These are phyloP conservation scores for Rafetus swinhoei DNA, from an alignment of 2,113 vertebrate species.

Conservation along the genomic window DNA sequence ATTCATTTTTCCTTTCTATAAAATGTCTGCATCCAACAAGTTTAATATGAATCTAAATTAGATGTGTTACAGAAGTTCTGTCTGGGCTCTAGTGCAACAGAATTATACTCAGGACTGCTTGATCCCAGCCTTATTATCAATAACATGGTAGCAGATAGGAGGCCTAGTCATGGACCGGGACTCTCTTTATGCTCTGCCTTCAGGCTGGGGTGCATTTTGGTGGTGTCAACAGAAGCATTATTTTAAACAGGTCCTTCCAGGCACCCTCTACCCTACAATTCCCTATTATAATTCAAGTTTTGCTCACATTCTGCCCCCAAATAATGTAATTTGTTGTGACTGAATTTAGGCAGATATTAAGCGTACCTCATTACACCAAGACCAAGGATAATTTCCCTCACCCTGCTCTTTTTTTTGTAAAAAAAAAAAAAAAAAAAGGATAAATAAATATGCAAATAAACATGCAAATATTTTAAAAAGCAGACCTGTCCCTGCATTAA, in stretches of 20 bases:
- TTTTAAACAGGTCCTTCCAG: background rate
- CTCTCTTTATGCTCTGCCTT: background rate
- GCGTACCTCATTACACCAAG: background rate
- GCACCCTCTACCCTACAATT: background rate
- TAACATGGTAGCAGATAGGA: too few species aligned
- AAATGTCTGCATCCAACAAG: fast-evolving
- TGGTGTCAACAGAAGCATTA: background rate
- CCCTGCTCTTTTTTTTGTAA: background rate
- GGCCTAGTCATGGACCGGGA: too few species aligned
- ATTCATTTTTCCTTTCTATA: background rate
- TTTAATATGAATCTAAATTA: background rate
- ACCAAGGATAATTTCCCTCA: background rate
- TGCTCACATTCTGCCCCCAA: background rate
- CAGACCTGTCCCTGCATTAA: background rate
- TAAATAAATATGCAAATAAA: background rate
- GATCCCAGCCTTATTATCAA: background rate
- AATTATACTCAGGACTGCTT: background rate
- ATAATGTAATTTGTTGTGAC: background rate
- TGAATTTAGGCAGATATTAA: background rate
- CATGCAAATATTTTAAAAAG: background rate
- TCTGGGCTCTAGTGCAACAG: background rate
- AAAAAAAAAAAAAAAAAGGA: background rate
- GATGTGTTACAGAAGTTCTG: background rate
- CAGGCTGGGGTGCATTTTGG: background rate
- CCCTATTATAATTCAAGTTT: fast-evolving